phyloP scores from a whole-genome alignment of 2,888 invertebrate species.

The Aphidius colemani region DNA sequence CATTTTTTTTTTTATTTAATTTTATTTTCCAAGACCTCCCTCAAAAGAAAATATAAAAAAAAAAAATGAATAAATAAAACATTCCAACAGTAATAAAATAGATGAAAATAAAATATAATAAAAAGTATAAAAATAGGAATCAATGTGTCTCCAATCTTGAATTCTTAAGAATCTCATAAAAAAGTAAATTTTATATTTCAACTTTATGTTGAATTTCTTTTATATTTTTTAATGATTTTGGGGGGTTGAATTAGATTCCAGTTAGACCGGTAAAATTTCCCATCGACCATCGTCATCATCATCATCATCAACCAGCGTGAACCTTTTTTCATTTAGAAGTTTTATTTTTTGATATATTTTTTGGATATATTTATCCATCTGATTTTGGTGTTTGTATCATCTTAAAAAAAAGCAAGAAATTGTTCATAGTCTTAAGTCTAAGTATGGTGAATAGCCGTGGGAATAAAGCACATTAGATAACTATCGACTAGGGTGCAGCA shows the following conservation, averaged over 20 bases:
- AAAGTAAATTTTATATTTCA: neutral
- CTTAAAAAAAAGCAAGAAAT: too few relatives aligned
- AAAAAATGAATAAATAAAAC: neutral
- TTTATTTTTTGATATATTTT: too few relatives aligned
- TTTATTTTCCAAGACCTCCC: constrained; percentile 11
- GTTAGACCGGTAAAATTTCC: too few relatives aligned
- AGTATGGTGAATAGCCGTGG: constrained; percentile 25
- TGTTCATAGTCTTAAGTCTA: too few relatives aligned
- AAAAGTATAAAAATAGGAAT: constrained; percentile 9
- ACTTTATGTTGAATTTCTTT: neutral
- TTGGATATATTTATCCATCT: neutral
- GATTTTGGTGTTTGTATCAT: neutral
- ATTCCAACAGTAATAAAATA: neutral
- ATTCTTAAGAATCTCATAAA: too few relatives aligned
- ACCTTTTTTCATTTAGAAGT: too few relatives aligned
- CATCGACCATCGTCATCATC: too few relatives aligned
- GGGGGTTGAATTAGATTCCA: too few relatives aligned
- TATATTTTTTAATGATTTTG: neutral
- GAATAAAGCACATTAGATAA: constrained; percentile 29
- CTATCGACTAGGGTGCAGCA: constrained; percentile 29
- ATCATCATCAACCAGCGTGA: too few relatives aligned
- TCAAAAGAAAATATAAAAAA: too few relatives aligned
- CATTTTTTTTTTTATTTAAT: neutral
- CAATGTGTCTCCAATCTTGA: neutral
- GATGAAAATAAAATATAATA: neutral